Evolutionary conservation across 2,113 vertebrate genomes (phyloP).

Genomic region (Martes martes): DNA sequence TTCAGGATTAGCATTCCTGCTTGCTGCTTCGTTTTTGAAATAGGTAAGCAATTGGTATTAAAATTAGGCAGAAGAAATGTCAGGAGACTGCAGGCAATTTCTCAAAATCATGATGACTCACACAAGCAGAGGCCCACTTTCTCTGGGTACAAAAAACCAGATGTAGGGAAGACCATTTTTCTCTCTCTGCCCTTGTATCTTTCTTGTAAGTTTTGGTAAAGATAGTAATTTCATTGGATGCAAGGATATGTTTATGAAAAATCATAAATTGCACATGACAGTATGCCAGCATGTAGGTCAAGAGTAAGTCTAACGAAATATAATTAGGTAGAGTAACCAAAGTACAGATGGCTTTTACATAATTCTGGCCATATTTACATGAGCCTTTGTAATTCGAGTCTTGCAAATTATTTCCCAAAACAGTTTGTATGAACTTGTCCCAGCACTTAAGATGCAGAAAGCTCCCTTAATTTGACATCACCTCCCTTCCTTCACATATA

Average conservation of each 20-base stretch:
- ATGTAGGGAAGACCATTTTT: background rate
- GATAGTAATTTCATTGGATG: constrained; percentile 29
- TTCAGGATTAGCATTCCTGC: constrained; percentile 34
- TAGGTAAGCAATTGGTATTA: constrained; percentile 6
- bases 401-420: constrained; percentile 42
- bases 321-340: constrained; percentile 36
- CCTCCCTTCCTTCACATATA: background rate
- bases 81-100: constrained; percentile 43
- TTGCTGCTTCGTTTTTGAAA: constrained; percentile 29
- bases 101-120: constrained; percentile 36
- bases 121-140: background rate
- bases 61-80: constrained; percentile 35
- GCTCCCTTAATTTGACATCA: background rate
- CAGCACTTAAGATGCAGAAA: background rate
- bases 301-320: constrained; percentile 45
- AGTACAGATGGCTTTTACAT: constrained; percentile 57
- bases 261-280: constrained; percentile 15
- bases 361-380: constrained; percentile 32
- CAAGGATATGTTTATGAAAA: constrained; percentile 8
- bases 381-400: background rate
- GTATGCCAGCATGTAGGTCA: constrained; percentile 33
- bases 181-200: background rate
- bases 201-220: background rate
- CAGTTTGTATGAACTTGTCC: background rate
- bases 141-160: background rate